These are phyloP conservation scores for Ethmia dodecea DNA, from an alignment of 2,888 invertebrate species.

Conservation along the genomic window DNA sequence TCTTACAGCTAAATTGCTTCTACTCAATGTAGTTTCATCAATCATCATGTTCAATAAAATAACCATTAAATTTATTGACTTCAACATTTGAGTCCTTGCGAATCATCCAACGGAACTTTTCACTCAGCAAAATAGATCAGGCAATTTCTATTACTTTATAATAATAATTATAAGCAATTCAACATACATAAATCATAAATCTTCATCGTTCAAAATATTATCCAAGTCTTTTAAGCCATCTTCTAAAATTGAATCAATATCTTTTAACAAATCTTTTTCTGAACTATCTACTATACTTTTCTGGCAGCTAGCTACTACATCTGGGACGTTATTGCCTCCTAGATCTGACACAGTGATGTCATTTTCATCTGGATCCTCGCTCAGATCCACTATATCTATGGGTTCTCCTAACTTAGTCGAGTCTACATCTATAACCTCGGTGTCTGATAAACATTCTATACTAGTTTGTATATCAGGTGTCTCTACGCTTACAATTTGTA, in stretches of 20 bases:
- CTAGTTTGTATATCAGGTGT: constrained; percentile 30
- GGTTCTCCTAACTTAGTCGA: constrained; percentile 37
- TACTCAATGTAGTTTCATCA: no score
- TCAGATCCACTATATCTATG: constrained; percentile 56
- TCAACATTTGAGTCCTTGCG: no score
- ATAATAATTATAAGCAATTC: no score
- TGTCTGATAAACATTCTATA: constrained; percentile 36
- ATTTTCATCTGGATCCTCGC: constrained; percentile 50
- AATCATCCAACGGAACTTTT: no score
- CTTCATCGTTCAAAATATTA: no score
- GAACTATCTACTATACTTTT: constrained; percentile 33
- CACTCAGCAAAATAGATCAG: no score
- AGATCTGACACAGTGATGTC: constrained; percentile 42
- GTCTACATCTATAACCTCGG: constrained; percentile 54
- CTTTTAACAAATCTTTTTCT: constrained; percentile 38
- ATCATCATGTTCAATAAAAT: no score
- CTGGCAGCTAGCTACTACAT: constrained; percentile 64
- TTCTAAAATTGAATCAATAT: constrained; percentile 43
- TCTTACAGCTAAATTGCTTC: no score
- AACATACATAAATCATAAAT: no score
- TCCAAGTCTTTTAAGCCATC: constrained; percentile 56
- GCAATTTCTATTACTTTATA: no score
- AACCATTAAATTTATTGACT: no score
- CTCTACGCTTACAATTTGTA: constrained; percentile 57
- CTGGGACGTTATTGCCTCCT: constrained; percentile 58